Percentiles rank a stretch among this genome's conserved stretches.
phyloP scores from a whole-genome alignment of 2,888 invertebrate genomes.

The Axea sp. region DNA sequence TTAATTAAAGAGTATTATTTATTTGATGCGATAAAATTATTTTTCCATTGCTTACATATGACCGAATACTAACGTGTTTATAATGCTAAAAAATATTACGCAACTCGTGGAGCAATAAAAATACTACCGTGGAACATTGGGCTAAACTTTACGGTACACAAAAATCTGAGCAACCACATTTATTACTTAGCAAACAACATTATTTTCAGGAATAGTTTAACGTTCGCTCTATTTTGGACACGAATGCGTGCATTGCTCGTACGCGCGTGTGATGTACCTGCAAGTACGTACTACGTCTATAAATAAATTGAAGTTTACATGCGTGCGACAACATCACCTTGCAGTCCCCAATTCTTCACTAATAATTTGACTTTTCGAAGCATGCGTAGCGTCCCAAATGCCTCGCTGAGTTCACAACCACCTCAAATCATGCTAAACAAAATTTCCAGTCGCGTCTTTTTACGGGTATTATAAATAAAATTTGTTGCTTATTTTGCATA shows the following conservation, averaged over 20 bases:
- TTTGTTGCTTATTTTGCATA: conserved; percentile 25
- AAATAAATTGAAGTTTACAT: conserved; percentile 57
- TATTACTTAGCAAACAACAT: conserved; percentile 47
- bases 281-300: conserved; percentile 39
- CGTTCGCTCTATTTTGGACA: conserved; percentile 49
- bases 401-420: conserved; percentile 21
- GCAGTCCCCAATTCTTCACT: conserved; percentile 50
- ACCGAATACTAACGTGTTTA: too few relatives aligned
- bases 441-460: conserved; percentile 18
- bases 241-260: conserved; percentile 32
- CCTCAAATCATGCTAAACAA: conserved; percentile 14
- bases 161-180: conserved; percentile 8
- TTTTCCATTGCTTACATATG: too few relatives aligned
- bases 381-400: conserved; percentile 17
- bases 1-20: too few relatives aligned
- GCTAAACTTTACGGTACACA: conserved; percentile 5
- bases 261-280: conserved; percentile 38
- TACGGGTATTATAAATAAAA: conserved; percentile 21
- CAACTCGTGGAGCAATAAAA: conserved; percentile 1
- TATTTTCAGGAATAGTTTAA: conserved; percentile 57
- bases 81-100: background rate
- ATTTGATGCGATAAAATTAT: too few relatives aligned
- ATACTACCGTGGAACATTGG: background rate
- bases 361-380: conserved; percentile 45
- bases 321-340: conserved; percentile 51